These are phyloP conservation scores for Danio albolineatus DNA, from an alignment of 2,797 vertebrate genomes.

Conservation along the genomic window DNA sequence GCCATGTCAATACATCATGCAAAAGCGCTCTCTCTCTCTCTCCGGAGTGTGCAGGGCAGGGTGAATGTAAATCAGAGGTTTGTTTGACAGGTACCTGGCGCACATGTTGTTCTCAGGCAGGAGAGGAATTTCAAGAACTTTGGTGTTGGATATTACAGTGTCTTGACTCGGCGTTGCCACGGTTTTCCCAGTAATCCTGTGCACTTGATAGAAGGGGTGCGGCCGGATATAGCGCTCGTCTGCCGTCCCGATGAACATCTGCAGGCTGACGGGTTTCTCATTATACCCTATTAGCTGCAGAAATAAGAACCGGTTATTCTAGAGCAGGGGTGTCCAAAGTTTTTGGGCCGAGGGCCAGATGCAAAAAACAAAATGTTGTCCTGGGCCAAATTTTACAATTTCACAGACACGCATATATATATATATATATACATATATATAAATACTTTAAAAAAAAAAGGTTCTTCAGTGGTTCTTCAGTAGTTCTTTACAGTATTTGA, in stretches of 20 bases:
- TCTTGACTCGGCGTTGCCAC: slow-evolving; percentile 93
- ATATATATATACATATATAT: no score
- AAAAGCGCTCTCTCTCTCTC: slow-evolving; percentile 17
- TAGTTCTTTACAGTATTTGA: no score
- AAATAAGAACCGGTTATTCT: no score
- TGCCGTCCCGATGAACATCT: slow-evolving; percentile 94
- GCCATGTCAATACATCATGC: slow-evolving; percentile 35
- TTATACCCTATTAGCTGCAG: slow-evolving; percentile 89
- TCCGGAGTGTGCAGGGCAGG: slow-evolving; percentile 19
- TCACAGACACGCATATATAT: no score
- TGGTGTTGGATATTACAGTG: slow-evolving; percentile 83
- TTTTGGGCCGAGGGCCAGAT: no score
- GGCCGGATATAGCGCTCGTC: slow-evolving; percentile 90
- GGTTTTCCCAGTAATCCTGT: slow-evolving; percentile 96
- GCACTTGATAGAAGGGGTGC: slow-evolving; percentile 97
- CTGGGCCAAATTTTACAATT: no score
- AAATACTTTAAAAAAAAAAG: no score
- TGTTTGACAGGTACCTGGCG: slow-evolving; percentile 82
- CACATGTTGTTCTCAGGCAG: slow-evolving; percentile 94
- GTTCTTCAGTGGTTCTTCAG: no score
- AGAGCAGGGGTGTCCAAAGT: no score
- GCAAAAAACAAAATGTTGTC: no score
- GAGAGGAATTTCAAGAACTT: slow-evolving; percentile 92
- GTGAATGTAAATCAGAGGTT: slow-evolving; percentile 51
- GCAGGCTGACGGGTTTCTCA: slow-evolving; percentile 87